Evolutionary conservation across 2,888 invertebrate genomes (phyloP), one percentile per base, ranked within the genome.

Genomic region (Dichetophora obliterata): DNA sequence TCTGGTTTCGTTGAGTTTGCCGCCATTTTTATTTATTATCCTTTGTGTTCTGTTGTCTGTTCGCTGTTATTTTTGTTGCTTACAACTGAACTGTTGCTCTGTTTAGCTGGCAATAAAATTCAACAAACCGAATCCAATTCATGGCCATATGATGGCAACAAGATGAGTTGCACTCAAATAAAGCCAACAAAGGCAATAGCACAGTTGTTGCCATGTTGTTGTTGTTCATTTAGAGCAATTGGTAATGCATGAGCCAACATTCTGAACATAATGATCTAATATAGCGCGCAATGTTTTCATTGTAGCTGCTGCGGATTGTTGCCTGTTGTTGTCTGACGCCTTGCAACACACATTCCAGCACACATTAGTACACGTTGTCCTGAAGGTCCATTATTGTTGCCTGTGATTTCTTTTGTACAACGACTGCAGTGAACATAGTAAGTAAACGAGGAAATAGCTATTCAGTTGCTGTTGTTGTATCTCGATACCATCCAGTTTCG

Each of bases 91-190:
- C 59, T 72, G 59, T 72, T 19, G 27, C 27, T 72, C 24, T 59
- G 24, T 61, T 61, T 31, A 24, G 72, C 6, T 61, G 54, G 37
- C 72, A 24, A 72, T 72, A 61, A 72, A 72, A 59, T 24, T 61
- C 72, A 59, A 72, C 72, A 37, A 59, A n/a, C 72, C 72, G 19
- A 27, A 72, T 59, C 72, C 34, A 61, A 61, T 61, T 68, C 48
- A 59, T 61, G 72, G 48, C 37, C 61, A 61, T 72, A 61, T 72
- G 72, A 48, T 54, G 70, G 52, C 31, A 70, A 52, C 50, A 69
- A 27, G 65, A 65, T 65, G 37, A 65, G 65, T 34, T 54, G 43
- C 66, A 27, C 66, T 61, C 63, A n/a, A n/a, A 16, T 31, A 27
- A 14, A 61, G 61, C 61, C 61, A 63, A 22, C 43, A 66, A 43